Evolutionary conservation across 2,797 vertebrate species (phyloP), one percentile per base, ranked within the genome.

Genomic region (Lacerta viridis): DNA sequence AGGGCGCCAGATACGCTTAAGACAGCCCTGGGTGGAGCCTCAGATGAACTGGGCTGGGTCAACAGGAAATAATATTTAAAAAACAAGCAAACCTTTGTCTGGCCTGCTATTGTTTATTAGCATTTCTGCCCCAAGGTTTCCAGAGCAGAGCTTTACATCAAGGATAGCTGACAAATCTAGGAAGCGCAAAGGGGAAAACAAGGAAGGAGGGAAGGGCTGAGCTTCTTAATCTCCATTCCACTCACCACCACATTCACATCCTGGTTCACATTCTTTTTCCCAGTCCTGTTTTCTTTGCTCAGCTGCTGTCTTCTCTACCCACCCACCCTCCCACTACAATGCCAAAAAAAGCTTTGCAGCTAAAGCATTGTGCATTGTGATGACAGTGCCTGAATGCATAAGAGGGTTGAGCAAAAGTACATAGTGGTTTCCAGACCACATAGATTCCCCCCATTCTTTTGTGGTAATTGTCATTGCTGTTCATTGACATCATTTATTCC

Each of bases 301-400:
- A 83, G 82, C 79, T 88, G 27, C 89, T 96, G 93, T 84, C 91
- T 90, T 96, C 93, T 90, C 92, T 93, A 90, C 96, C 94, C 95
- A 96, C 95, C 87, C 20, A 33, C 90, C 94, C 94, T 96, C 97
- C 96, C 80, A 96, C 95, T 85, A 89, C 76, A 43, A 79, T 0
- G 15, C 94, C 94, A 93, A 96, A 93, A 94, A 96, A 95, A 96
- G 95, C 95, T 93, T 92, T 89, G 66, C 95, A 95, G 91, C 85
- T 93, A 80, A 75, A 91, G 43, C 50, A 80, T 92, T 7, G 75
- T 89, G 88, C 87, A 93, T 92, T 0, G 6, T 92, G 92, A 93
- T 92, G 93, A 94, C 93, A 91, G 66, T 71, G 90, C 88, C 9
- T 66, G 85, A 93, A 75, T 55, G 76, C 88, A 86, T 92, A 39